phyloP scores from a whole-genome alignment of 2,113 vertebrate species.

The Scatophagus argus region DNA sequence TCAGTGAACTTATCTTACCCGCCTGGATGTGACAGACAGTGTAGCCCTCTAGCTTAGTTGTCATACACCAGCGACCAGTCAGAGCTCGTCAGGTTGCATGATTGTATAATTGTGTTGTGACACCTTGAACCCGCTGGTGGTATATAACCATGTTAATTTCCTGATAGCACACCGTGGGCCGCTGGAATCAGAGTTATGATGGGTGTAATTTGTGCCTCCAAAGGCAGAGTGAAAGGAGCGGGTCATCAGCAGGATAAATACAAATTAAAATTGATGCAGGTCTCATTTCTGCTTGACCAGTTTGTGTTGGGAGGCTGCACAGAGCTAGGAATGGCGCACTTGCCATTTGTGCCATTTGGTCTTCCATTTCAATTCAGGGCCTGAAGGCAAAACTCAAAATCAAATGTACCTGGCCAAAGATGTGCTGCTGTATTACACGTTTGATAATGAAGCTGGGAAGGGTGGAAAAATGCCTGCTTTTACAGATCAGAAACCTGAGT shows the following conservation, averaged over 20 bases:
- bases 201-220: slow-evolving; percentile 86
- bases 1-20: slow-evolving; percentile 79
- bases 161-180: slow-evolving; percentile 81
- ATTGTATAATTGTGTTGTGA: slow-evolving; percentile 88
- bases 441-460: slow-evolving; percentile 33
- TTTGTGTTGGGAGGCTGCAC: slow-evolving; percentile 73
- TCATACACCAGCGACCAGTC: slow-evolving; percentile 78
- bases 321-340: slow-evolving; percentile 68
- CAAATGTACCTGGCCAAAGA: slow-evolving; percentile 57
- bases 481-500: slow-evolving; percentile 24
- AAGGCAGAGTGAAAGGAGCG: slow-evolving; percentile 80
- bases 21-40: slow-evolving; percentile 80
- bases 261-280: slow-evolving; percentile 88
- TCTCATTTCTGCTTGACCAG: slow-evolving; percentile 85
- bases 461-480: slow-evolving; percentile 21
- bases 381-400: slow-evolving; percentile 68
- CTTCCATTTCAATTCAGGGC: slow-evolving; percentile 73
- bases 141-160: slow-evolving; percentile 87
- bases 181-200: slow-evolving; percentile 84
- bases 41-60: slow-evolving; percentile 81
- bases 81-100: slow-evolving; percentile 80
- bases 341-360: slow-evolving; percentile 74
- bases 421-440: slow-evolving; percentile 56
- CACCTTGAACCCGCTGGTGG: slow-evolving; percentile 84
- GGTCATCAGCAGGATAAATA: slow-evolving; percentile 87